Base-by-base conservation (phyloP, 2,888 invertebrate species). In the Mesorhabditis spiculigera region DNA sequence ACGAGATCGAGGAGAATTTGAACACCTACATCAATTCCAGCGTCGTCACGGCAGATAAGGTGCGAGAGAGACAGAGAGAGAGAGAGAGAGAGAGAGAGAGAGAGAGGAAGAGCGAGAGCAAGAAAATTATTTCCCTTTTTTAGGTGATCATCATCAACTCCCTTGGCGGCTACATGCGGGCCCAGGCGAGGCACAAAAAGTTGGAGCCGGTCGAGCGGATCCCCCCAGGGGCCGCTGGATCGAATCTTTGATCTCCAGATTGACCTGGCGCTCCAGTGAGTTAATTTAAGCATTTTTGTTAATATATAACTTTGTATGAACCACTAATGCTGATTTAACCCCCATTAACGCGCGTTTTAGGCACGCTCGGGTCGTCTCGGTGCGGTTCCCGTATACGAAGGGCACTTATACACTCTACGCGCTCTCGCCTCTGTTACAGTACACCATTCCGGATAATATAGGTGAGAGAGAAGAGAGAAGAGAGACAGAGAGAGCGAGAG, bases 131-230 rank as follows among this genome's bases (percentile, higher is more conserved):
- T 58, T 58, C n/a, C 58, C 4, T 5, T 6, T 66, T 70, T n/a
- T 50, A 75, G 74, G 71, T 85, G n/a, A 69, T 85, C 10, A 50
- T 85, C 28, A 70, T 85, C 65, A 85, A 86, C 71, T 85, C 85
- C 5, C 63, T 81, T 10, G 85, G 85, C 4, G 72, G 84, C 3
- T 79, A 74, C 63, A 70, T 75, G 6, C 80, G 85, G 10, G 74
- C 76, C 4, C 16, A 71, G 43, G 71, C 76, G 5, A 70, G 77
- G 45, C 68, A 75, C 13, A 63, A 67, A 42, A 58, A 69, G n/a
- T 71, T 71, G 28, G 70, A 75, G 13, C 63, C 71, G 5, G 45
- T 85, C 4, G 80, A 82, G 63, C 68, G 83, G 64, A 69, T 74
- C 16, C 68, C 68, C 71, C 2, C 68, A 76, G 0, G 78, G 74